Evolutionary conservation across 2,888 invertebrate species (phyloP).

Genomic region (Stegana nigrithorax): DNA sequence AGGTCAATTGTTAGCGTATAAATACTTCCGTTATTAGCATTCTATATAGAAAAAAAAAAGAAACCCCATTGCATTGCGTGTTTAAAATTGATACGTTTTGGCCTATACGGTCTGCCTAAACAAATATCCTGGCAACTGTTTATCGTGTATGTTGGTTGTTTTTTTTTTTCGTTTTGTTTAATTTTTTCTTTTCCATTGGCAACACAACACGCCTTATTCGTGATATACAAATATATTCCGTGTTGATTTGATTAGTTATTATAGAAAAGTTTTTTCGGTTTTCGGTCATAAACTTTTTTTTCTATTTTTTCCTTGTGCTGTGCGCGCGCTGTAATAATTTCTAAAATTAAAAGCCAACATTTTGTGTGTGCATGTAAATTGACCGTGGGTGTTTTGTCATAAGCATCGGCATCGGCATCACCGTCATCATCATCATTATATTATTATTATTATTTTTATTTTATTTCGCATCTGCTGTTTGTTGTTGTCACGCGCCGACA

Average conservation of each 20-base stretch:
- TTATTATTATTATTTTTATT: conserved; percentile 33
- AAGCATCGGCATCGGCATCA: conserved; percentile 42
- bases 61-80: neutral
- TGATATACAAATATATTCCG: too few species aligned
- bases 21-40: conserved; percentile 17
- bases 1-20: conserved; percentile 2
- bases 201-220: neutral
- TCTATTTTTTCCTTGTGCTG: neutral
- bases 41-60: neutral
- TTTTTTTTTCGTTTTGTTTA: neutral
- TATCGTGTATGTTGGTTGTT: neutral
- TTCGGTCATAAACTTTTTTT: neutral
- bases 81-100: neutral
- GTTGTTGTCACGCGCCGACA: conserved; percentile 44
- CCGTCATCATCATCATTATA: conserved; percentile 22
- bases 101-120: too few species aligned
- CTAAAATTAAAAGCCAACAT: conserved; percentile 13
- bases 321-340: conserved; percentile 11
- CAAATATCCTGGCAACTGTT: neutral
- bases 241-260: too few species aligned
- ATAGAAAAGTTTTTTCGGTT: too few species aligned
- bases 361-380: conserved; percentile 20
- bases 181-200: neutral
- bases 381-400: conserved; percentile 45
- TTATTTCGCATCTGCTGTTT: conserved; percentile 28